Conservation (phyloP, 2,113 vertebrate genomes). For the Neogale vison region DNA sequence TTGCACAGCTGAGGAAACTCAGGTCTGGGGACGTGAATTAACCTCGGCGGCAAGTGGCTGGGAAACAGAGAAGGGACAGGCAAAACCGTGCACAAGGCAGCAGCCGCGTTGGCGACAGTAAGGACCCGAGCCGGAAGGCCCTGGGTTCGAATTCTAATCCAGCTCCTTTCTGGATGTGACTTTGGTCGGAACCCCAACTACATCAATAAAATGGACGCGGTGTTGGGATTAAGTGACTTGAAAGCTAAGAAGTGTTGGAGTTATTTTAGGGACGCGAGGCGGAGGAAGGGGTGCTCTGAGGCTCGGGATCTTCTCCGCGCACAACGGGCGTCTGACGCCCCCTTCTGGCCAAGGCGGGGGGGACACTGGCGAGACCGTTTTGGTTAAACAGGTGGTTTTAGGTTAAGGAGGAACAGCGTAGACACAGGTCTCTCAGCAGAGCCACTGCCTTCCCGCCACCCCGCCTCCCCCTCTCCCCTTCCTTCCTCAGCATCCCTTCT, state of each 20-base stretch:
- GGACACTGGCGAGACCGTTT: not conserved
- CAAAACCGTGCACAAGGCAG: not conserved
- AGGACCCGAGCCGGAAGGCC: not conserved
- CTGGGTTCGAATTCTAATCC: not conserved
- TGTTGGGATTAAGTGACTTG: not conserved
- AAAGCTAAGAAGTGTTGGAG: not conserved
- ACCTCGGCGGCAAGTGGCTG: not conserved
- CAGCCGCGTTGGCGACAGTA: not conserved
- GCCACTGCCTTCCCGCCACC: not conserved
- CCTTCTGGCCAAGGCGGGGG: conserved; percentile 29
- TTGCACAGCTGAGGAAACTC: not conserved
- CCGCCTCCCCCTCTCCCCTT: not conserved
- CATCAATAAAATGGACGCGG: not conserved
- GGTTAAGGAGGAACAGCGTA: not conserved
- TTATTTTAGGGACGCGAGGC: not conserved
- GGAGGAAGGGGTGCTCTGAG: not conserved
- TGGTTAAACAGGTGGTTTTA: not conserved
- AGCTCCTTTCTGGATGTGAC: not conserved
- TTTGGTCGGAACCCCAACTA: not conserved
- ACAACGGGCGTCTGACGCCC: not conserved
- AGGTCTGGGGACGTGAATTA: not conserved
- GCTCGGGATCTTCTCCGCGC: not conserved
- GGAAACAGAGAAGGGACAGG: not conserved
- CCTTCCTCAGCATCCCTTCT: not conserved
- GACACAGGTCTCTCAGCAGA: not conserved